Evolutionary conservation across 2,113 vertebrate genomes (phyloP), one percentile per base, ranked within the genome.

Genomic region (Nibea albiflora): DNA sequence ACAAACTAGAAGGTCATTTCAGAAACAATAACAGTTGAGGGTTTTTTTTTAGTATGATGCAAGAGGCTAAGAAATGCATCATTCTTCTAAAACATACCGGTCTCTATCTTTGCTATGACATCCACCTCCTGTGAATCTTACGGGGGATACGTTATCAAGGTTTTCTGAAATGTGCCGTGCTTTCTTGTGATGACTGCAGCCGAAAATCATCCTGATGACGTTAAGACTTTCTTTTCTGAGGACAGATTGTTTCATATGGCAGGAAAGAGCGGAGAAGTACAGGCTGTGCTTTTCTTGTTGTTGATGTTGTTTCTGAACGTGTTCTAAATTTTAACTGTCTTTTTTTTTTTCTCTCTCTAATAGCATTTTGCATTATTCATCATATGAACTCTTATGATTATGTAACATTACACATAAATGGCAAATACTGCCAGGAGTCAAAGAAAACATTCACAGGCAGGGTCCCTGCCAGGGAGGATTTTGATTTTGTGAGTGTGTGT

Each of bases 1-100:
- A 78, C 70, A 54, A 81, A 88, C 81, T 44, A 73, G 54, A 61
- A 31, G 39, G 19, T 50, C 0, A 1, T 65, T 63, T 72, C 42
- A 65, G 49, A 53, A 35, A 26, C n/a, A 66, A 52, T 71, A 56
- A 62, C 14, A 19, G 1, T 22, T 22, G 20, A 12, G 9, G 26
- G n/a, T n/a, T n/a, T 60, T 73, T 60, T 73, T 47, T 46, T 14
- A 20, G 11, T 54, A 31, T n/a, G 57, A 57, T n/a, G 52, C 28
- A 73, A 62, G 56, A 69, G 20, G 46, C 57, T 78, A 12, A n/a
- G 26, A 78, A 66, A 70, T 44, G 3, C 11, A 31, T 76, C 14
- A 63, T 68, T 67, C 44, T 64, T n/a, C 11, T 42, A n/a, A 69
- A 78, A 35, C 5, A 10, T 50, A 69, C 44, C 9, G 11, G 26